Evolutionary conservation across 2,797 vertebrate genomes (phyloP), one percentile per base, ranked within the genome.

Genomic region (Craterocephalus amniculus): DNA sequence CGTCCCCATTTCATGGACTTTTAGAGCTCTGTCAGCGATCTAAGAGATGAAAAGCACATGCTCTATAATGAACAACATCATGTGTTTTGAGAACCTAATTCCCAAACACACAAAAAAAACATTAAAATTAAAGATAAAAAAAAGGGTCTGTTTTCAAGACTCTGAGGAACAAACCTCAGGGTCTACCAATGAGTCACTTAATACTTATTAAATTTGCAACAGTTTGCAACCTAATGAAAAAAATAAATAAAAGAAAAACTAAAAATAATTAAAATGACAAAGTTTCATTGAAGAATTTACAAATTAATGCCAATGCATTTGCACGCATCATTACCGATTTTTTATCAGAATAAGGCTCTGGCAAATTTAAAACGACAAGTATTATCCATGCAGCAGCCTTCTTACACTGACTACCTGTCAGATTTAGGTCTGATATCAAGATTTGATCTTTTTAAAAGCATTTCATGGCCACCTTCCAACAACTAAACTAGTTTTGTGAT

Each of bases 61-160:
- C 63, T 74, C 7, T 22, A 59, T 70, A 72, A 81, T 81, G 54
- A 80, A 69, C 66, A 81, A 66, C 65, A 66, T 70, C 63, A 58
- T 71, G 27, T 67, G 48, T 70, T 74, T 67, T 63, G 35, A 75
- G 27, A 80, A 11, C 27, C 2, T 63, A 83, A 84, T 83, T 69
- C 61, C 16, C 43, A 48, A 45, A 45, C 40, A 45, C 16, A 32
- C 31, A 32, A 7, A 48, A 20, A 43, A 43, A 43, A 43, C 16
- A 43, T 6, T 16, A 26, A 14, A 81, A 87, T 85, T 56, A 83
- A 84, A 90, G 86, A 86, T 57, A 81, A 83, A 84, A 68, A 40
- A 49, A 68, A 65, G 60, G 24, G 36, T 72, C 54, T 74, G 36
- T 62, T 80, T 63, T 67, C 67, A 80, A 63, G 64, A 35, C n/a